Base-by-base conservation (phyloP, 35 echinoderm and acorn worm genomes). In the Apostichopus parvimensis region DNA sequence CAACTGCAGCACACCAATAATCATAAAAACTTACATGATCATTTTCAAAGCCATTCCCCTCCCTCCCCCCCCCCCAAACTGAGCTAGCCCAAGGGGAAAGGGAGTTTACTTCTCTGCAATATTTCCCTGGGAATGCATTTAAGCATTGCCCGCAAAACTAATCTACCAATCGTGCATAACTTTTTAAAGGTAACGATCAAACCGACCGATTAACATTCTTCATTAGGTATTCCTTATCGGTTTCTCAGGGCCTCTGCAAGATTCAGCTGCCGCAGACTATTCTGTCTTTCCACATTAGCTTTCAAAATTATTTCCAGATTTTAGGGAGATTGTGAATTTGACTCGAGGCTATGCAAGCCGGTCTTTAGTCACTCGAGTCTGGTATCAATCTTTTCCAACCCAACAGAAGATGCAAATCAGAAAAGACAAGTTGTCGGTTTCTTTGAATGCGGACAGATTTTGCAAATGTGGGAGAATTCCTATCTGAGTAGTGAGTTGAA, bases 301-400 rank as follows among this genome's bases (percentile, higher is more conserved):
- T 58, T 23, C 55, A 84, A 84, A 84, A 84, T 84, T 84, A 84
- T 84, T 84, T 84, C 53, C 54, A 84, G 81, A 84, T 84, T 59
- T 84, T 56, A 58, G 54, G 17, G 81, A 84, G 81, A 84, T 84
- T 57, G 81, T 58, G n/a, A 84, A 84, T 84, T 84, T 84, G 81
- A 60, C 81, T 84, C 6, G 81, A 84, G 81, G 81, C 54, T 14
- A 84, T 75, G 71, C 71, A 75, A 75, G 71, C 71, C 71, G 20
- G 71, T 75, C 71, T 75, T 75, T 20, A 75, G 15, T 75, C 17
- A 75, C 71, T 75, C 71, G 17, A 68, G 64, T 14, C 64, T 18
- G 64, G 64, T 68, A 75, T 75, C 13, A 75, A n/a, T 75, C 71
- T 75, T 18, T 75, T 7, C 13, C 11, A 75, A 75, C 17, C 71